Percentiles rank a stretch among this genome's conserved stretches.
These are phyloP conservation scores for Thamnophis sirtalis DNA, from an alignment of 2,113 vertebrate species.

Conservation along the genomic window DNA sequence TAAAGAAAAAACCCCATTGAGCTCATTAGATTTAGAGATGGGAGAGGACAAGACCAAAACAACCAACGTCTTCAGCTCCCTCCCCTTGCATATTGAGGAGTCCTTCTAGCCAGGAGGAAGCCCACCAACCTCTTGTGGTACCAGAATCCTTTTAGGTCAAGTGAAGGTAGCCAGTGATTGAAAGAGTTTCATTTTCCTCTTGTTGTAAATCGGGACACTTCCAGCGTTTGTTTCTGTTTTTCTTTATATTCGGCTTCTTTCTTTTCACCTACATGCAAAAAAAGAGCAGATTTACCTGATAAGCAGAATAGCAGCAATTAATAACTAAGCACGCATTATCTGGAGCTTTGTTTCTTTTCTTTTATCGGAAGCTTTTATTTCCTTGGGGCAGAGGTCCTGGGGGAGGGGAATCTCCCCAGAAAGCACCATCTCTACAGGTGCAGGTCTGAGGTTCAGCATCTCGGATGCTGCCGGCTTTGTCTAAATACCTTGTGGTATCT, in stretches of 20 bases:
- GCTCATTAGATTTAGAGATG: neutral
- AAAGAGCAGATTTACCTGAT: neutral
- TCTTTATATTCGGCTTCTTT: neutral
- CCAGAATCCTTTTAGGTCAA: neutral
- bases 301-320: neutral
- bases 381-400: neutral
- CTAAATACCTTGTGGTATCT: neutral
- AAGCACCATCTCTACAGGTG: neutral
- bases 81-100: neutral
- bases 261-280: neutral
- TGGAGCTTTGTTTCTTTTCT: neutral
- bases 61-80: neutral
- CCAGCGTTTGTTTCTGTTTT: neutral
- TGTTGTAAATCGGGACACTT: neutral
- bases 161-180: neutral
- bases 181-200: neutral
- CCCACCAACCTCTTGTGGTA: neutral
- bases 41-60: neutral
- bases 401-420: too few species aligned
- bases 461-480: neutral
- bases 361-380: constrained; percentile 3
- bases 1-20: neutral
- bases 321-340: neutral
- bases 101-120: neutral
- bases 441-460: neutral